Evolutionary conservation across 2,888 invertebrate genomes (phyloP), one percentile per base, ranked within the genome.

Genomic region (Pammene aurita): DNA sequence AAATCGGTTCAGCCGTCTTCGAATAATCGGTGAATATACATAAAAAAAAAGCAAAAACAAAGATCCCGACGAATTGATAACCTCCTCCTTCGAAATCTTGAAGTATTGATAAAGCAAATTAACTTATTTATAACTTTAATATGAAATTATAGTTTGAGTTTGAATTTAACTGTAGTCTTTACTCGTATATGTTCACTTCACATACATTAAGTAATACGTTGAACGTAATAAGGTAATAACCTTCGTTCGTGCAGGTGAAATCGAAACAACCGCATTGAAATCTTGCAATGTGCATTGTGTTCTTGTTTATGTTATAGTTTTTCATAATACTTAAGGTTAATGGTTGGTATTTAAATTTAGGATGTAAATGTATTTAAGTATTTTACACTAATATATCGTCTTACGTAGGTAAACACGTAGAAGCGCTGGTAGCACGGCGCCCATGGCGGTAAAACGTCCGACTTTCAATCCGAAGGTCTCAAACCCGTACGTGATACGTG

Each of bases 191-290:
- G 6, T 54, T 13, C 34, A 7, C 54, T 54, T 13, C 34, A 7
- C 54, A 34, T 6, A 26, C 26, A 26, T 26, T 26, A 26, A 26
- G 26, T 16, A 5, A 35, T 44, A n/a, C 38, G 38, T 48, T 9
- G 38, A 35, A 38, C 55, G 64, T 56, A 55, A 56, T 65, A n/a
- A n/a, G 16, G 4, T 35, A 50, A 56, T 65, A 56, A 48, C 64
- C 64, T 65, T 65, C 64, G 35, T 42, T 55, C 55, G 46, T 56
- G 56, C 56, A 66, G 41, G 66, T 58, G 66, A 66, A 66, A 66
- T 66, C 57, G 50, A 50, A 16, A 11, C n/a, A 9, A 16, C n/a
- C 11, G 52, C n/a, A 14, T 9, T 26, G 26, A 13, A 42, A n/a
- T 57, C 57, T 58, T 58, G 58, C 58, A 26, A 58, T 18, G 14